phyloP scores from a whole-genome alignment of 2,888 invertebrate species.

The Hedychridium roseum region DNA sequence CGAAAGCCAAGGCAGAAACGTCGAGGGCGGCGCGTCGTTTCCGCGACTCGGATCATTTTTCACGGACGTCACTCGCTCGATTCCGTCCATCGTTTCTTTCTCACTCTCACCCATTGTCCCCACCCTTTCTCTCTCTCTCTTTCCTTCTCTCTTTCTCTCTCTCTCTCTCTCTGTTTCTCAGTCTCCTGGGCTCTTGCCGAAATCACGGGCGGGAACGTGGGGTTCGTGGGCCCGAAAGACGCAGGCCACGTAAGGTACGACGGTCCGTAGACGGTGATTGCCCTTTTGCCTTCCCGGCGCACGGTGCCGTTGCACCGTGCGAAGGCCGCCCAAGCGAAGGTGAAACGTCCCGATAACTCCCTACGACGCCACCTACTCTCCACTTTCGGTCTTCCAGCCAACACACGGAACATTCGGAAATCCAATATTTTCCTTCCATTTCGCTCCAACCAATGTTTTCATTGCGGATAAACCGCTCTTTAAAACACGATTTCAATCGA shows the following conservation, averaged over 20 bases:
- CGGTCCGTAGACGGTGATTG: not conserved
- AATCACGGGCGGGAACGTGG: too few relatives aligned
- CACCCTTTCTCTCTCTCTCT: not conserved
- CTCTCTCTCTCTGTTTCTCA: conserved; percentile 1
- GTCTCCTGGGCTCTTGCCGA: too few relatives aligned
- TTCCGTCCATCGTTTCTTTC: not conserved
- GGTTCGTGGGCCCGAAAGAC: too few relatives aligned
- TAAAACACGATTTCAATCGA: too few relatives aligned
- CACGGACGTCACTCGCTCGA: not conserved
- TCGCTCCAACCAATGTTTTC: too few relatives aligned
- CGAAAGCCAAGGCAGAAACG: too few relatives aligned
- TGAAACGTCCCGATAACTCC: not conserved
- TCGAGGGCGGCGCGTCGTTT: too few relatives aligned
- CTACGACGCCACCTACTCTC: not conserved
- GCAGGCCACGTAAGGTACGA: too few relatives aligned
- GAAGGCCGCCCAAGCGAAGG: not conserved
- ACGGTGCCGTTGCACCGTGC: too few relatives aligned
- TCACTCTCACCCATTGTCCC: not conserved
- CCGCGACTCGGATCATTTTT: too few relatives aligned
- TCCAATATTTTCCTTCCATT: not conserved
- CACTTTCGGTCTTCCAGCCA: not conserved
- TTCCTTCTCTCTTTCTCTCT: not conserved
- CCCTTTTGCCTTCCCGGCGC: not conserved
- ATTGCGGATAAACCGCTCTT: too few relatives aligned
- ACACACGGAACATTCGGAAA: not conserved